Conservation (phyloP, 2,888 invertebrate genomes). For the Nematopogon swammerdamellus region DNA sequence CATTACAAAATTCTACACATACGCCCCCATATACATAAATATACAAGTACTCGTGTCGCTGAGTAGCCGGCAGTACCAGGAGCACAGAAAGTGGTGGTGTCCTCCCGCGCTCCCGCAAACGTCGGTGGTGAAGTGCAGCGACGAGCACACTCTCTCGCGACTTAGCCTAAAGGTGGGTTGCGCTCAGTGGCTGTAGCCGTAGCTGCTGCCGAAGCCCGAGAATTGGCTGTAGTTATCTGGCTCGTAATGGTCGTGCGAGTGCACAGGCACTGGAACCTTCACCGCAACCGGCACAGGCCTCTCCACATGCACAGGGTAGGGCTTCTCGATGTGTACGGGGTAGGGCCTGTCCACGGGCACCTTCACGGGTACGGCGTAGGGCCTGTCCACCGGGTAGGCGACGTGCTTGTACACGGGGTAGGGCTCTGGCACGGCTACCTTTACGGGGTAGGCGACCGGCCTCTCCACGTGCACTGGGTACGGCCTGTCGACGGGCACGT, state of each 20-base stretch:
- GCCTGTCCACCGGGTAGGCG: constrained; percentile 59
- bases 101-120: not conserved
- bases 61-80: not conserved
- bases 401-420: constrained; percentile 67
- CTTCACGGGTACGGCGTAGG: constrained; percentile 62
- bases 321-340: constrained; percentile 54
- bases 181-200: constrained; percentile 36
- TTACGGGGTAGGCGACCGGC: constrained; percentile 51
- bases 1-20: not conserved
- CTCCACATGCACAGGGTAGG: constrained; percentile 45
- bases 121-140: not conserved
- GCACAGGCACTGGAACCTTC: constrained; percentile 51
- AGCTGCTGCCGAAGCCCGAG: constrained; percentile 13
- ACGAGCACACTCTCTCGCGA: constrained; percentile 4
- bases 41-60: not conserved
- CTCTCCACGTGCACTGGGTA: constrained; percentile 54
- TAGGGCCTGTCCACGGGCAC: constrained; percentile 65
- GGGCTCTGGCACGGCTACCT: constrained; percentile 55
- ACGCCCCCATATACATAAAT: not conserved
- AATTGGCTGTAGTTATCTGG: not conserved
- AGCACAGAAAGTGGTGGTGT: not conserved
- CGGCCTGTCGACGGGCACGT: constrained; percentile 61
- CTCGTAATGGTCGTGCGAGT: constrained; percentile 20
- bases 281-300: constrained; percentile 53
- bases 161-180: constrained; percentile 22